Conservation (phyloP, 1,140 invertebrate genomes). For the Elysia chlorotica region DNA sequence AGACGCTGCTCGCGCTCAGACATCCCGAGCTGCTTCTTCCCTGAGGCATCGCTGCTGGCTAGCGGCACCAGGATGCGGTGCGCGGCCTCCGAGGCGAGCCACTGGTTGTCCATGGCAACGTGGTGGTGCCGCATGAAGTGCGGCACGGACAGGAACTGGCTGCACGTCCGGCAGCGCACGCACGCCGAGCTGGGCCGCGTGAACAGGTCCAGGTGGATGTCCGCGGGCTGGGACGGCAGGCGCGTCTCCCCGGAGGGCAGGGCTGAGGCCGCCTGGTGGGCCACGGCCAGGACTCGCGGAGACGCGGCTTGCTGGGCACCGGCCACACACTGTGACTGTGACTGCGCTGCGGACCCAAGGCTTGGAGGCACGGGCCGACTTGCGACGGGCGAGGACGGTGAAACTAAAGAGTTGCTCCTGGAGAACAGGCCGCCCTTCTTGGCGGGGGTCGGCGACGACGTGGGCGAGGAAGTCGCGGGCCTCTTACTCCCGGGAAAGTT, state of each 20-base stretch:
- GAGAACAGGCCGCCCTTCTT: conserved; percentile 21
- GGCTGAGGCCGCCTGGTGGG: conserved; percentile 22
- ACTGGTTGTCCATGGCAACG: conserved; percentile 32
- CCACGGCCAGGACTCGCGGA: conserved; percentile 23
- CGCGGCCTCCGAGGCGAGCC: conserved; percentile 30
- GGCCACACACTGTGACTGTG: too few species aligned
- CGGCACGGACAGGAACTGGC: conserved; percentile 46
- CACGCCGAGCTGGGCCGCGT: conserved; percentile 42
- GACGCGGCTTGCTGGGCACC: too few species aligned
- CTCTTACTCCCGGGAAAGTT: conserved; percentile 18
- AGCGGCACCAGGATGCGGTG: conserved; percentile 38
- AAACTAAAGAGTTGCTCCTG: conserved; percentile 15
- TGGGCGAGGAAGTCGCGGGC: too few species aligned
- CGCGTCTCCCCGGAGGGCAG: not conserved
- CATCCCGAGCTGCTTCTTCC: conserved; percentile 33
- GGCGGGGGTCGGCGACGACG: not conserved
- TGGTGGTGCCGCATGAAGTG: conserved; percentile 51
- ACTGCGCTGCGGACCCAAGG: too few species aligned
- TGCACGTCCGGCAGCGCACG: conserved; percentile 48
- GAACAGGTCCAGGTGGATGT: conserved; percentile 49
- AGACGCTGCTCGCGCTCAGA: conserved; percentile 38
- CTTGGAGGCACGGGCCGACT: not conserved
- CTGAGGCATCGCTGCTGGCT: too few species aligned
- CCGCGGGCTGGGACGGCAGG: conserved; percentile 38
- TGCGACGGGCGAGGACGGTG: not conserved